Evolutionary conservation across 2,797 vertebrate genomes (phyloP).

Genomic region (Saxicola maurus): DNA sequence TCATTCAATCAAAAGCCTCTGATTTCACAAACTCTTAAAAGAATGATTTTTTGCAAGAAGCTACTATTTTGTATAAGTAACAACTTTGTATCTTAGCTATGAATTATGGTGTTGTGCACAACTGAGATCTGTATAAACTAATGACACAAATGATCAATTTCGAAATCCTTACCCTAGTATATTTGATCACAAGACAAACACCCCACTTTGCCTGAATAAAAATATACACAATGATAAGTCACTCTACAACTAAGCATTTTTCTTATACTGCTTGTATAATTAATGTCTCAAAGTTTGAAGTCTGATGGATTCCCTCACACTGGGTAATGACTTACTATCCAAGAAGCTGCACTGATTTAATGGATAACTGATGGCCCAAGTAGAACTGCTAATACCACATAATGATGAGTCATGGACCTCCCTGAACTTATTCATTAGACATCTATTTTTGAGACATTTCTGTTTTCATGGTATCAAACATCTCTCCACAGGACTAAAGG

Average conservation of each 20-base stretch:
- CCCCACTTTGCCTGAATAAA: background rate
- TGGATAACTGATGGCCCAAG: background rate
- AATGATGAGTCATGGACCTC: constrained; percentile 7
- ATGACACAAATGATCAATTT: background rate
- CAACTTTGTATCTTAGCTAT: background rate
- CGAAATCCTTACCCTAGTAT: background rate
- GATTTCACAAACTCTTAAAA: background rate
- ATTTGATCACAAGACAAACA: background rate
- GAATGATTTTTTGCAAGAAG: background rate
- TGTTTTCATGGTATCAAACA: constrained; percentile 11
- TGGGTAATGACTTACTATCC: background rate
- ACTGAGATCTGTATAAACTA: background rate
- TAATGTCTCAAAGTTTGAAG: background rate
- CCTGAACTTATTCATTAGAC: background rate
- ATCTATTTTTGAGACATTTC: constrained; percentile 4
- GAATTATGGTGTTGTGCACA: background rate
- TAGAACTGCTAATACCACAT: background rate
- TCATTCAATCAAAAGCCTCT: background rate
- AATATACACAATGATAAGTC: background rate
- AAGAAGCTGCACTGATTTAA: background rate
- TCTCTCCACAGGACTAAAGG: background rate
- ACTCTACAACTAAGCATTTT: background rate
- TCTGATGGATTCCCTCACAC: background rate
- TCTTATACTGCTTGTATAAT: background rate
- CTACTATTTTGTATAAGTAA: background rate